Percentiles rank a stretch among this genome's conserved stretches.
phyloP scores from a whole-genome alignment of 2,113 vertebrate species.

The Anthoscopus minutus region DNA sequence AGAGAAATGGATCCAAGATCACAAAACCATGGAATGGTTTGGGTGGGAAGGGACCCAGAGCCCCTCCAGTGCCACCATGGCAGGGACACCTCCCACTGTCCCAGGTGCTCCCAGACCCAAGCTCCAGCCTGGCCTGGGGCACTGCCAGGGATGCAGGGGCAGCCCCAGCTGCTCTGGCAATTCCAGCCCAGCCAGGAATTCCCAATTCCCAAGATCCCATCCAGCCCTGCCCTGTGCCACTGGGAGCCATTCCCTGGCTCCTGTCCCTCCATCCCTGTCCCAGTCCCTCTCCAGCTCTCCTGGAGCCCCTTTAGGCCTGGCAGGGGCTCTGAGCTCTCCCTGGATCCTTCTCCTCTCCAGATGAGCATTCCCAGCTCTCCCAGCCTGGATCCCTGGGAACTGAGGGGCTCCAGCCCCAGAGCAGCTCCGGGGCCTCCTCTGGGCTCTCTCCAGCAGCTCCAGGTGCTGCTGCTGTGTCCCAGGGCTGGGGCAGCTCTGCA shows the following conservation, averaged over 20 bases:
- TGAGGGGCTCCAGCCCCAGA: neutral
- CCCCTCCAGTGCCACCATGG: neutral
- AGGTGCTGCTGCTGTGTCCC: neutral
- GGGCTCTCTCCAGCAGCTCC: neutral
- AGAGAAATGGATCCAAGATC: neutral
- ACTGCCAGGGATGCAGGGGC: neutral
- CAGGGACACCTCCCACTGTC: neutral
- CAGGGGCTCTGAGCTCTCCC: neutral
- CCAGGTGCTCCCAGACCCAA: neutral
- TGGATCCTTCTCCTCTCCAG: neutral
- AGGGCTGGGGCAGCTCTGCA: neutral
- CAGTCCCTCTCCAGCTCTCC: neutral
- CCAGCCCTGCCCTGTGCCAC: neutral
- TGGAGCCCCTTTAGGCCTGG: neutral
- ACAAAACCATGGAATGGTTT: rapidly evolving
- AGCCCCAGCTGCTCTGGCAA: neutral
- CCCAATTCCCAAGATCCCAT: neutral
- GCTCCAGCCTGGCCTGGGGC: neutral
- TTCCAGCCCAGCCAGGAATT: rapidly evolving
- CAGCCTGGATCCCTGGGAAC: neutral
- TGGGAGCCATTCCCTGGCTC: too few relatives aligned
- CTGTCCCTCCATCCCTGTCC: too few relatives aligned
- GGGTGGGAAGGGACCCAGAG: neutral
- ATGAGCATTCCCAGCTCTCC: neutral
- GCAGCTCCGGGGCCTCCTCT: neutral